Evolutionary conservation across 2,797 vertebrate genomes (phyloP).

Genomic region (Apodemus agrarius): DNA sequence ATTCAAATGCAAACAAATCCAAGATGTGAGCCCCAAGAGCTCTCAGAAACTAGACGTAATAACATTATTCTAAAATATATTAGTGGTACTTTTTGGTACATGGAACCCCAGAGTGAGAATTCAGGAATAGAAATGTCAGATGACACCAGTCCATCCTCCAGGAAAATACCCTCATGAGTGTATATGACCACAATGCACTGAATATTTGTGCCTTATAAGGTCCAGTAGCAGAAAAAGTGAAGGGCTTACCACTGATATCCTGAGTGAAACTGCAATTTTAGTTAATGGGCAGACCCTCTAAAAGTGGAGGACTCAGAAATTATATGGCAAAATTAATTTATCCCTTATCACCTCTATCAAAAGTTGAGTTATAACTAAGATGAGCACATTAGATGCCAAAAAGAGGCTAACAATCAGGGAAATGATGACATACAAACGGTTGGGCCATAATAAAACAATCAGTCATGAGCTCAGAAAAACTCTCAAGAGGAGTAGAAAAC

Average conservation of each 20-base stretch:
- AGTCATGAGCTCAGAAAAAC: too few species aligned
- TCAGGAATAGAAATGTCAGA: background rate
- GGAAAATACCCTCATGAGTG: background rate
- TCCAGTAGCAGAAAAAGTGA: background rate
- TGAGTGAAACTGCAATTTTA: background rate
- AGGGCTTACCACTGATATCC: background rate
- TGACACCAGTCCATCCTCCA: background rate
- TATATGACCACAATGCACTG: background rate
- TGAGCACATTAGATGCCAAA: background rate
- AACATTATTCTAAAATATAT: background rate
- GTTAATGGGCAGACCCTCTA: background rate
- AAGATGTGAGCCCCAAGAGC: background rate
- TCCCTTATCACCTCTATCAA: background rate
- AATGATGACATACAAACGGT: background rate
- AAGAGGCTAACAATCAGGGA: background rate
- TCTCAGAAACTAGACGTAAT: background rate
- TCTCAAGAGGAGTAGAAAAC: too few species aligned
- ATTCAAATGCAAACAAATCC: background rate
- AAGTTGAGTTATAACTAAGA: background rate
- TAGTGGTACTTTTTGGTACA: background rate
- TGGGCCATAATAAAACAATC: too few species aligned
- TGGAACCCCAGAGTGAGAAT: background rate
- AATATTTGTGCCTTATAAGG: too few species aligned
- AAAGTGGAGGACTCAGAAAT: background rate
- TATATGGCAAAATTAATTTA: background rate